Percentiles rank a stretch among this genome's conserved stretches.
phyloP scores from a whole-genome alignment of 2,888 invertebrate species.

The Opisthograptis luteolata region DNA sequence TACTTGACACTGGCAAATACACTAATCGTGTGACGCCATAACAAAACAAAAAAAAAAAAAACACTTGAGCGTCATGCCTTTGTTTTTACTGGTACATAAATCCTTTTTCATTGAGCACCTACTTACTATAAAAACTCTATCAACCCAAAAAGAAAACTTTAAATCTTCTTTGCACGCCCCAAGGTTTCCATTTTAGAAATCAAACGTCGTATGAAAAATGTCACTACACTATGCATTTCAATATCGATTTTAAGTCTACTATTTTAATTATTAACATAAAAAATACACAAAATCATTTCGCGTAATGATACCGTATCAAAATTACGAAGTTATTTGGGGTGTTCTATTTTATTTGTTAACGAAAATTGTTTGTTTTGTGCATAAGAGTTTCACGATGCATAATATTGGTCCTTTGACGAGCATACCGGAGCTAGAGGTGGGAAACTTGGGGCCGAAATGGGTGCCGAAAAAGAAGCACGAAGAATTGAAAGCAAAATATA shows the following conservation, averaged over 20 bases:
- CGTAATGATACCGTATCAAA: slow-evolving; percentile 70
- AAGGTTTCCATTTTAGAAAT: slow-evolving; percentile 4
- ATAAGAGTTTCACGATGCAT: slow-evolving; percentile 16
- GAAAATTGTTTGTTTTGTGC: slow-evolving; percentile 59
- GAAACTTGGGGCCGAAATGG: slow-evolving; percentile 58
- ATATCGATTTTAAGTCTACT: slow-evolving; percentile 35
- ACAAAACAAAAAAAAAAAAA: no score
- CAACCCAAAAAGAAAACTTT: slow-evolving; percentile 7
- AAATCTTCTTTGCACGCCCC: slow-evolving; percentile 16
- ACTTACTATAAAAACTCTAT: neutral
- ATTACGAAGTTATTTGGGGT: slow-evolving; percentile 63
- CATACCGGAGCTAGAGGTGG: slow-evolving; percentile 65
- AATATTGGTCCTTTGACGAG: slow-evolving; percentile 47
- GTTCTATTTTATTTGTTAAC: slow-evolving; percentile 54
- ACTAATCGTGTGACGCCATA: no score
- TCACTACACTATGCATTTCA: slow-evolving; percentile 58
- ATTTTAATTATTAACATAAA: slow-evolving; percentile 33
- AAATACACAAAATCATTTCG: slow-evolving; percentile 25
- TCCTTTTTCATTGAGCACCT: no score
- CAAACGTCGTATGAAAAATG: slow-evolving; percentile 45
- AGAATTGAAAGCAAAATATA: slow-evolving; percentile 75
- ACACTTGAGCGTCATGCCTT: no score
- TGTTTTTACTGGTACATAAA: no score
- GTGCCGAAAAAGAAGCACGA: slow-evolving; percentile 78
- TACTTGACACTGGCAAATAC: no score